Evolutionary conservation across 2,113 vertebrate species (phyloP).

Genomic region (Alectura lathami): DNA sequence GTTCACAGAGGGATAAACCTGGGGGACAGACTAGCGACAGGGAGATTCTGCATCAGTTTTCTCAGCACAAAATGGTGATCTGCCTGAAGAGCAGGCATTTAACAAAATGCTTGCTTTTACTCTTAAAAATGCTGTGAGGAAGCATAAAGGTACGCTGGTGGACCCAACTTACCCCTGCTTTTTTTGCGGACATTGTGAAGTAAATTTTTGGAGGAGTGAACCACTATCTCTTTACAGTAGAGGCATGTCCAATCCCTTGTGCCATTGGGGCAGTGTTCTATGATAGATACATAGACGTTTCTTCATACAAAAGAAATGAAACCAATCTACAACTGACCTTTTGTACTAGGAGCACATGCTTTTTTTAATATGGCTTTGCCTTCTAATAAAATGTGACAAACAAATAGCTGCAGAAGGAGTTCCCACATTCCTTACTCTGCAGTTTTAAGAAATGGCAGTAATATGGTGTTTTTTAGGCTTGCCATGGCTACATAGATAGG

Average conservation of each 20-base stretch:
- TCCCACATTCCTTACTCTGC: background rate
- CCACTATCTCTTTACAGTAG: background rate
- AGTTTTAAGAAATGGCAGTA: background rate
- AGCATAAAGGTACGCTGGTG: background rate
- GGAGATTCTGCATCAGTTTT: background rate
- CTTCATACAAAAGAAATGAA: background rate
- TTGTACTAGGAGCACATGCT: background rate
- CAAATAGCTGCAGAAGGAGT: background rate
- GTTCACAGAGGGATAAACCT: background rate
- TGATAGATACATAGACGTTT: background rate
- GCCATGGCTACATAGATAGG: background rate
- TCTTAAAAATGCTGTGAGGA: background rate
- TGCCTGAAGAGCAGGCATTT: background rate
- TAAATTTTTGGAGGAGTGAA: background rate
- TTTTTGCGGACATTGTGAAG: background rate
- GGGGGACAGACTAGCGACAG: accelerated
- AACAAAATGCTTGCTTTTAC: background rate
- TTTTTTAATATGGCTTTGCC: constrained; percentile 10
- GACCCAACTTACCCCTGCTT: background rate
- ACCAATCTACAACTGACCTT: background rate
- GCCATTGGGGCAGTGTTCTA: background rate
- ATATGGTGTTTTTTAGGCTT: background rate
- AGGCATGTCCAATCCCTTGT: background rate
- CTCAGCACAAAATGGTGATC: background rate
- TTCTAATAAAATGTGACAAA: constrained; percentile 39